These are phyloP conservation scores for Chrysocyon brachyurus DNA, from an alignment of 2,797 vertebrate species.

Conservation along the genomic window DNA sequence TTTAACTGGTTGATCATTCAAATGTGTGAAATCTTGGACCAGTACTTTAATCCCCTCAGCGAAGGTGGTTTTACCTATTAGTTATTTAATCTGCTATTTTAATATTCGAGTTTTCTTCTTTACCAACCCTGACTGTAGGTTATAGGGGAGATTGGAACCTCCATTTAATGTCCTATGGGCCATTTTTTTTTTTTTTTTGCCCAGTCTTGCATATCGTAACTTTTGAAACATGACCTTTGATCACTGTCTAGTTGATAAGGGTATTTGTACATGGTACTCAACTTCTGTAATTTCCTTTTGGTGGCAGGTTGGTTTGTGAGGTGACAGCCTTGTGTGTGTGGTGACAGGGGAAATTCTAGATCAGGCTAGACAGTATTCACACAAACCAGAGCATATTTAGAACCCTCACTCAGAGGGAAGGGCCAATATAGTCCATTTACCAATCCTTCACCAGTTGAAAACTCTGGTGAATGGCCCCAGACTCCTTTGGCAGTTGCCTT, in stretches of 20 bases:
- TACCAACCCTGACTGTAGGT: not conserved
- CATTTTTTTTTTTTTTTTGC: not conserved
- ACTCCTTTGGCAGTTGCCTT: not conserved
- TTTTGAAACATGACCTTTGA: not conserved
- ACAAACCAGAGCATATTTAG: not conserved
- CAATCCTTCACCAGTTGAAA: not conserved
- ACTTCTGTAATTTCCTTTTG: not conserved
- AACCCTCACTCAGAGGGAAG: not conserved
- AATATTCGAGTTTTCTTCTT: not conserved
- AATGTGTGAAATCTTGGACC: not conserved
- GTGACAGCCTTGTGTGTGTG: not conserved
- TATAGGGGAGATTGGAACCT: not conserved
- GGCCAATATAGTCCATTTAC: not conserved
- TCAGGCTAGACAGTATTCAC: not conserved
- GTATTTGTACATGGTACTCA: not conserved
- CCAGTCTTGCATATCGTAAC: not conserved
- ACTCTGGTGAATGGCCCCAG: not conserved
- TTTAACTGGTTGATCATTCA: not conserved
- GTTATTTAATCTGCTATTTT: not conserved
- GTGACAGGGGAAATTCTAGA: not conserved
- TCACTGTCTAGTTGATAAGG: not conserved
- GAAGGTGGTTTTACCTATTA: not conserved
- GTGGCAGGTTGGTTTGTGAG: not conserved
- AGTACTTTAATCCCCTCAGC: not conserved
- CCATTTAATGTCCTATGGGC: too few species aligned